These are phyloP conservation scores for Carassius carassius DNA, from an alignment of 2,113 vertebrate species.

Conservation along the genomic window DNA sequence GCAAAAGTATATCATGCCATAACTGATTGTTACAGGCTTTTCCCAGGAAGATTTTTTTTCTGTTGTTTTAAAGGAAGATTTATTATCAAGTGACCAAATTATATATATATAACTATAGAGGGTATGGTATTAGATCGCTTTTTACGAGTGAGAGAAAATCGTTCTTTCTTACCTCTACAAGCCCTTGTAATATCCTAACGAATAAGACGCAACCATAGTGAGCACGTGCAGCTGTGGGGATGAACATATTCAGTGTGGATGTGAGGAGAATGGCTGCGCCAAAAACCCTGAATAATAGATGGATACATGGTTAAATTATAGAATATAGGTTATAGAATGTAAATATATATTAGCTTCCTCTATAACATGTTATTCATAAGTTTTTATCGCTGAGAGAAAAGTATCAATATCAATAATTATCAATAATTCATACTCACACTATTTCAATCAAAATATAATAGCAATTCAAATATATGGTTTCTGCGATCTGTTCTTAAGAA, in stretches of 20 bases:
- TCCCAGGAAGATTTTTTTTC: not conserved
- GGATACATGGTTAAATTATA: not conserved
- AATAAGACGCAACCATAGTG: slow-evolving; percentile 98
- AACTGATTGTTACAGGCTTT: not conserved
- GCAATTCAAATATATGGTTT: no score
- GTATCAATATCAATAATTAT: no score
- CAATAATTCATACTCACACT: no score
- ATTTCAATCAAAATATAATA: no score
- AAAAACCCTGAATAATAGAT: slow-evolving; percentile 85
- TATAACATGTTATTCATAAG: not conserved
- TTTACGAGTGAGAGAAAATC: not conserved
- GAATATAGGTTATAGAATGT: no score
- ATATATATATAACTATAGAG: not conserved
- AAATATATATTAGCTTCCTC: not conserved
- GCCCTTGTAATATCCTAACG: slow-evolving; percentile 94
- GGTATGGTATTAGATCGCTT: not conserved
- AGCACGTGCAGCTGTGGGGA: slow-evolving; percentile 90
- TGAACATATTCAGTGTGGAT: slow-evolving; percentile 95
- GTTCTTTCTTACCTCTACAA: slow-evolving; percentile 83
- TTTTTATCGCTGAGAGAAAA: not conserved
- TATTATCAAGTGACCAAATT: not conserved
- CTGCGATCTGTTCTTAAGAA: no score
- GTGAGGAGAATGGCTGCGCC: slow-evolving; percentile 95
- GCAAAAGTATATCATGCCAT: not conserved
- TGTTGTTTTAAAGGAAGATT: not conserved